A percentile compares a stretch with the other conserved stretches of the same genome.
Evolutionary conservation across 2,888 invertebrate genomes (phyloP).

Genomic region (Esperia sulphurella): DNA sequence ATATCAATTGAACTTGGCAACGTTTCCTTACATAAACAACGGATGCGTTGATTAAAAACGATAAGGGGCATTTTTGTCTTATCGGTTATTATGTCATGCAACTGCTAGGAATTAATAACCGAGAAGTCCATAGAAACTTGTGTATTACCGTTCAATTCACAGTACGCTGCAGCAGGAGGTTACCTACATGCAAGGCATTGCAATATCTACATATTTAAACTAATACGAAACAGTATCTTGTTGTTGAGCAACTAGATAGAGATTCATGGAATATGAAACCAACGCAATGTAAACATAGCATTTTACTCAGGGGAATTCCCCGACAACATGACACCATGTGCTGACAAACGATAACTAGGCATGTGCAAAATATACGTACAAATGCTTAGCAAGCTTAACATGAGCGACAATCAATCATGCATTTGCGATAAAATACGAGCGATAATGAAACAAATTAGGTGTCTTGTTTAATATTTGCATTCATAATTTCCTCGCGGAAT

Average conservation of each 20-base stretch:
- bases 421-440: no score
- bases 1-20: neutral
- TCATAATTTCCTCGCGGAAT: no score
- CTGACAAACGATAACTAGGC: no score
- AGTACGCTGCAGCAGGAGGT: neutral
- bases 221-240: neutral
- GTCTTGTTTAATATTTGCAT: no score
- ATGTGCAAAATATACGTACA: no score
- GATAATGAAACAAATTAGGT: no score
- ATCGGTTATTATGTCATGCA: neutral
- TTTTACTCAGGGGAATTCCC: slow-evolving; percentile 3
- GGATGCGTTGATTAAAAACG: neutral
- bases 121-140: neutral
- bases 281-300: slow-evolving; percentile 3
- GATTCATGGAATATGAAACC: slow-evolving; percentile 1
- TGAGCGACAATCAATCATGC: no score
- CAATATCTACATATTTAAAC: no score
- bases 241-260: neutral
- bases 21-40: neutral
- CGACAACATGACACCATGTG: neutral
- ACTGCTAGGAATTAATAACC: neutral
- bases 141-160: neutral
- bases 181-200: neutral
- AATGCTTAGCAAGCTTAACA: no score
- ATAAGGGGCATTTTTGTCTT: neutral